These are phyloP conservation scores for Ricordea florida DNA, from an alignment of 92 coral and sea anemone species.

Conservation along the genomic window DNA sequence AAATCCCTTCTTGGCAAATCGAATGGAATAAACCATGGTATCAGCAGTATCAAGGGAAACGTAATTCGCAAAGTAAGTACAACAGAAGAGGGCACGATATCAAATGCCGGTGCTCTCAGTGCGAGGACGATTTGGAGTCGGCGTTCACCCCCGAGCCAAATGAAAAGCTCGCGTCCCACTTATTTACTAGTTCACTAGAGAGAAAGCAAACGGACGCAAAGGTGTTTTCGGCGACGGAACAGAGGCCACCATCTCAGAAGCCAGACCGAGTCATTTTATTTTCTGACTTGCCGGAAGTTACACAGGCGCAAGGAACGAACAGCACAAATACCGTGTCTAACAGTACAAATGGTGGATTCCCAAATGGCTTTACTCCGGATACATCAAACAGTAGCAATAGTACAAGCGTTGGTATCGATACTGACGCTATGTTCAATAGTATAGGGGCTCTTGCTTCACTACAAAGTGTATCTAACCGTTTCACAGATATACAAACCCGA, in stretches of 20 bases:
- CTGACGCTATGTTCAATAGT: constrained; percentile 1
- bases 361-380: too few species aligned
- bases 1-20: constrained; percentile 90
- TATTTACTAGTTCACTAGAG: too few species aligned
- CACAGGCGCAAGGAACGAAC: constrained; percentile 24
- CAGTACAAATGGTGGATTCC: background rate
- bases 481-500: constrained; percentile 62
- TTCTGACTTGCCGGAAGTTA: constrained; percentile 82
- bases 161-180: too few species aligned
- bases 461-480: constrained; percentile 66
- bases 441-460: constrained; percentile 15
- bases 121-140: constrained; percentile 83
- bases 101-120: constrained; percentile 73
- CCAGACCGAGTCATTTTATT: constrained; percentile 66
- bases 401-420: constrained; percentile 4
- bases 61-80: constrained; percentile 41
- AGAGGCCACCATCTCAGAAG: constrained; percentile 7
- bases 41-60: constrained; percentile 53
- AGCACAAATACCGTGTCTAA: background rate
- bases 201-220: constrained; percentile 22
- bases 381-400: too few species aligned
- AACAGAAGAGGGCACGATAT: constrained; percentile 66
- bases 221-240: constrained; percentile 12
- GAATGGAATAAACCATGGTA: constrained; percentile 92
- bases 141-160: constrained; percentile 73